Percentiles rank a stretch among this genome's conserved stretches.
These are phyloP conservation scores for Anoura caudifer DNA, from an alignment of 2,113 vertebrate genomes.

Conservation along the genomic window DNA sequence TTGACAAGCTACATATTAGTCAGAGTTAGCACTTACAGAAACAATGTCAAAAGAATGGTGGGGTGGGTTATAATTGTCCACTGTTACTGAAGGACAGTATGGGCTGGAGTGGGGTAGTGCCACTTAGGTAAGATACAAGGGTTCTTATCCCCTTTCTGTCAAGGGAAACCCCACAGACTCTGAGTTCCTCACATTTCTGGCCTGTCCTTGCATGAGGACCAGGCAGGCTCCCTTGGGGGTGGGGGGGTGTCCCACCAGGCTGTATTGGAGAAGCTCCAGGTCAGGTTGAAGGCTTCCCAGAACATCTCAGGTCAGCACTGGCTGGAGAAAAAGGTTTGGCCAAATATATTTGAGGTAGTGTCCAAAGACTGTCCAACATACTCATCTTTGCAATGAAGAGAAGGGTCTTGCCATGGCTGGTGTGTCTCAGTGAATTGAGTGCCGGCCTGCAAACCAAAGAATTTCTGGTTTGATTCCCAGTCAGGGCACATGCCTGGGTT, in stretches of 20 bases:
- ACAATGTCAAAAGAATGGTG: too few relatives aligned
- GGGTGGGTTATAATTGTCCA: too few relatives aligned
- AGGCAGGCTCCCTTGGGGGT: background rate
- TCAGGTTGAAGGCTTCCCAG: background rate
- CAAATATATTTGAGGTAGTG: background rate
- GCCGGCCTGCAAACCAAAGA: too few relatives aligned
- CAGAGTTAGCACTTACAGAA: too few relatives aligned
- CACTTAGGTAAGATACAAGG: background rate
- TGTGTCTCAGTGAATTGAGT: too few relatives aligned
- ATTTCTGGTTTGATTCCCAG: too few relatives aligned
- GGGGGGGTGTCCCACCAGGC: background rate
- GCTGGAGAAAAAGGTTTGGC: background rate
- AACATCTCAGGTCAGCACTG: background rate
- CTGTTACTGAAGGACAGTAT: too few relatives aligned
- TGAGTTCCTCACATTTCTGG: background rate
- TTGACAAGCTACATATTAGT: too few relatives aligned
- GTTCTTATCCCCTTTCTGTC: background rate
- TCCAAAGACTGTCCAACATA: background rate
- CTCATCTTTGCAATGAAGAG: background rate
- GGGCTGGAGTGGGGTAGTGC: too few relatives aligned
- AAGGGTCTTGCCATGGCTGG: background rate
- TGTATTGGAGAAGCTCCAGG: background rate
- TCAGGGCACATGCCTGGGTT: too few relatives aligned
- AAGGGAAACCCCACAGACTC: background rate
- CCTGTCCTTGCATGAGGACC: background rate